phyloP scores from a whole-genome alignment of 1,140 invertebrate genomes.

The Cydia amplana region DNA sequence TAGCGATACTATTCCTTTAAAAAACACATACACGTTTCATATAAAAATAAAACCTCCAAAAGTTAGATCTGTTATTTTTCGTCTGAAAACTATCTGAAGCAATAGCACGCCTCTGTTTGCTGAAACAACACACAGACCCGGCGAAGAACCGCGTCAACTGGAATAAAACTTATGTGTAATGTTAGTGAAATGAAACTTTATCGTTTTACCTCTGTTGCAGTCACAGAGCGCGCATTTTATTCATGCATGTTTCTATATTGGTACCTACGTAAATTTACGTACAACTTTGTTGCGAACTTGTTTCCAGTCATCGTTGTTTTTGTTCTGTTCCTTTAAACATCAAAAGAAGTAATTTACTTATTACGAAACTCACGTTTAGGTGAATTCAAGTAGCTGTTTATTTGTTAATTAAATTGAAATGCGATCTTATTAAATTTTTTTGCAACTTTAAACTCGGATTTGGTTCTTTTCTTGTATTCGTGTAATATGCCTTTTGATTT shows the following conservation, averaged over 20 bases:
- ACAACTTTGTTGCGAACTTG: not conserved
- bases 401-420: not conserved
- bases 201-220: slow-evolving; percentile 21
- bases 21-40: slow-evolving; percentile 9
- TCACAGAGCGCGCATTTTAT: slow-evolving; percentile 21
- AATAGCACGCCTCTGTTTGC: slow-evolving; percentile 44
- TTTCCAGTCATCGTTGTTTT: not conserved
- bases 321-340: not conserved
- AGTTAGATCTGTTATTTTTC: slow-evolving; percentile 55
- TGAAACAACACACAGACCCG: slow-evolving; percentile 44
- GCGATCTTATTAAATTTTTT: not conserved
- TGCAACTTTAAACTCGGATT: not conserved
- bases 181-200: slow-evolving; percentile 26
- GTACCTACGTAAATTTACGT: not conserved
- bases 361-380: not conserved
- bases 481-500: not conserved
- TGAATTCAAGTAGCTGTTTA: not conserved
- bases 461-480: not conserved
- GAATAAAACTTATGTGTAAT: slow-evolving; percentile 29
- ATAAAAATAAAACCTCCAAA: slow-evolving; percentile 48
- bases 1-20: not conserved
- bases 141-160: slow-evolving; percentile 27
- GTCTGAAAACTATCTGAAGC: slow-evolving; percentile 51
- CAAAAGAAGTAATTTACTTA: slow-evolving; percentile 1
- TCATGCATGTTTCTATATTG: slow-evolving; percentile 20